phyloP scores from a whole-genome alignment of 2,113 vertebrate species.

The Lepidothrix coronata region DNA sequence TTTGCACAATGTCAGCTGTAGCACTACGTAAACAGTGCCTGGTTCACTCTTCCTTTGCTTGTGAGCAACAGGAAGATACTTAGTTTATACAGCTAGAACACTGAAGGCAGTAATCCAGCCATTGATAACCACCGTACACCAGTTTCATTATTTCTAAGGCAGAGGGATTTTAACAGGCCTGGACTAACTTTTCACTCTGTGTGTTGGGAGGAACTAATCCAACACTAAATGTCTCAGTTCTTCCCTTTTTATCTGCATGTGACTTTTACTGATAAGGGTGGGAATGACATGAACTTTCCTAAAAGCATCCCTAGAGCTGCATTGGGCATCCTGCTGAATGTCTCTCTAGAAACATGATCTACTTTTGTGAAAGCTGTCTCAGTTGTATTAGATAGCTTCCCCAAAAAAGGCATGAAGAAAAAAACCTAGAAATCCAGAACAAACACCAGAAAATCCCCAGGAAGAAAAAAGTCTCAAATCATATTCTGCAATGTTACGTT shows the following conservation, averaged over 20 bases:
- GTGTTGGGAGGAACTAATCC: background rate
- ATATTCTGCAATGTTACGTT: background rate
- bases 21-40: background rate
- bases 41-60: background rate
- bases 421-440: background rate
- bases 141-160: background rate
- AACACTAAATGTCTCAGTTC: background rate
- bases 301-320: background rate
- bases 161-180: background rate
- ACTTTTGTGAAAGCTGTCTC: background rate
- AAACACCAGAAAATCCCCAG: background rate
- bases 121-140: rapidly evolving
- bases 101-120: background rate
- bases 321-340: background rate
- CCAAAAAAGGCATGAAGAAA: background rate
- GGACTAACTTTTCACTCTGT: background rate
- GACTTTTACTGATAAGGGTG: background rate
- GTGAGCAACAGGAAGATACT: background rate
- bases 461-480: background rate
- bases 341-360: background rate
- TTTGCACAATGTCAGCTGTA: background rate
- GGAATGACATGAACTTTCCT: background rate
- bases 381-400: background rate
- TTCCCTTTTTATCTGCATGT: background rate
- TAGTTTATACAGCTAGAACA: background rate